phyloP scores from a whole-genome alignment of 2,113 vertebrate species.

The Epinephelus moara region DNA sequence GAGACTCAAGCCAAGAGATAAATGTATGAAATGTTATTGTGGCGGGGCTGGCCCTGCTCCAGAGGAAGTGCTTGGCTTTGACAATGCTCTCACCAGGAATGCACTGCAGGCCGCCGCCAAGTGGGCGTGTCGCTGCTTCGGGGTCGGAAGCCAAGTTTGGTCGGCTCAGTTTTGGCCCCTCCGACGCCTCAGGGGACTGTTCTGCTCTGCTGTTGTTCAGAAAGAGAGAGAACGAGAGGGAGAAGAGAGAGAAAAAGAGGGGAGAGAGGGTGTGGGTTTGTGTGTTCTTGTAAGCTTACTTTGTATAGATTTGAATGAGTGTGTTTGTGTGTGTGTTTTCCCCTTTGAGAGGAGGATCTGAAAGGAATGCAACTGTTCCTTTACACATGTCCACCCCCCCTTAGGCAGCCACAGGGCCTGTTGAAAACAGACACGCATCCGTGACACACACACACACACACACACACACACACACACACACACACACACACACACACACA shows the following conservation, averaged over 20 bases:
- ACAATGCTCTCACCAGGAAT: conserved; percentile 88
- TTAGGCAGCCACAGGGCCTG: conserved; percentile 68
- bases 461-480: conserved; percentile 33
- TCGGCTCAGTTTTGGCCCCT: conserved; percentile 77
- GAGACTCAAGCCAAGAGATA: conserved; percentile 62
- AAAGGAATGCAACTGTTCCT: conserved; percentile 84
- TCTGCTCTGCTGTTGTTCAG: conserved; percentile 76
- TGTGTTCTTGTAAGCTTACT: conserved; percentile 72
- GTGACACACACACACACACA: conserved; percentile 60
- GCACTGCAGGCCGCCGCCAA: conserved; percentile 80
- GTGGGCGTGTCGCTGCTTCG: conserved; percentile 79
- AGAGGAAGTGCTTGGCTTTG: conserved; percentile 86
- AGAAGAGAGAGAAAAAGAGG: conserved; percentile 42
- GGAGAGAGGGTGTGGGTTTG: conserved; percentile 54
- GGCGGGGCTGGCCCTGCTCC: conserved; percentile 76
- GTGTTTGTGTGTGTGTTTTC: conserved; percentile 65
- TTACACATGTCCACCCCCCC: conserved; percentile 79
- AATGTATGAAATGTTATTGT: conserved; percentile 85
- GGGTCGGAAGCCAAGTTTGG: conserved; percentile 86
- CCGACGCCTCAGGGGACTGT: conserved; percentile 72
- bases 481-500: conserved; percentile 51
- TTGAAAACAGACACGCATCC: conserved; percentile 77
- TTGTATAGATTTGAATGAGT: conserved; percentile 74
- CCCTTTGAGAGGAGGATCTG: conserved; percentile 78
- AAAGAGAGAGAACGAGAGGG: conserved; percentile 49